These are phyloP conservation scores for Saimiri boliviensis DNA, from an alignment of 2,113 vertebrate species.

Conservation along the genomic window DNA sequence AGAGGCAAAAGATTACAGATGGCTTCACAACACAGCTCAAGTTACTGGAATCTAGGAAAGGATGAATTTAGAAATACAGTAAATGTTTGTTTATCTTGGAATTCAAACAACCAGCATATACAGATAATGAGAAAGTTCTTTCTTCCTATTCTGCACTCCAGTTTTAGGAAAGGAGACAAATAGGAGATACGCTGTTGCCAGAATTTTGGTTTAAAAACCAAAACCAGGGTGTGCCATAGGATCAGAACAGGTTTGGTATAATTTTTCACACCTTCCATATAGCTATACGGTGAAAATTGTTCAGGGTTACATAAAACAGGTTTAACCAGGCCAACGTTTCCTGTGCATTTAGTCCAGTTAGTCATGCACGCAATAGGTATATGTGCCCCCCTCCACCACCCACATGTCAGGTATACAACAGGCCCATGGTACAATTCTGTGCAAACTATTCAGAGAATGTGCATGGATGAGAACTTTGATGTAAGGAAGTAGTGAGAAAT, in stretches of 20 bases:
- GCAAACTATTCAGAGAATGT: neutral
- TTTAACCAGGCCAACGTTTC: neutral
- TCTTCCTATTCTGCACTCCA: neutral
- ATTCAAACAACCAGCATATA: conserved; percentile 31
- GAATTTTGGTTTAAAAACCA: conserved; percentile 53
- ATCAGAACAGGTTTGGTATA: neutral
- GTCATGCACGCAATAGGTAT: neutral
- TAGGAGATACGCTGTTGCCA: neutral
- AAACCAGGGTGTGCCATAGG: neutral
- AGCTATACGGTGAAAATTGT: neutral
- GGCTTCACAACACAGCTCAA: conserved; percentile 40
- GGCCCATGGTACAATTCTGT: neutral
- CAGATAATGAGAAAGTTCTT: conserved; percentile 38
- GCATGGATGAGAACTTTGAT: neutral
- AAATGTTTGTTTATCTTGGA: conserved; percentile 63
- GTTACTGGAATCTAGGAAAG: conserved; percentile 45
- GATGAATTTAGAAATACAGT: conserved; percentile 8
- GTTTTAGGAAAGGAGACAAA: conserved; percentile 39
- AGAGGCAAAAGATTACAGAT: conserved; percentile 50
- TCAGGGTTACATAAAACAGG: neutral
- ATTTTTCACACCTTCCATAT: neutral
- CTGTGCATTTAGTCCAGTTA: neutral
- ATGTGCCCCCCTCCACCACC: neutral
- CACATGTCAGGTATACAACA: neutral
- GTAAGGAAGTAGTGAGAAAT: neutral